Base-by-base conservation (phyloP, 2,888 invertebrate genomes). In the Megalurothrips usitatus region DNA sequence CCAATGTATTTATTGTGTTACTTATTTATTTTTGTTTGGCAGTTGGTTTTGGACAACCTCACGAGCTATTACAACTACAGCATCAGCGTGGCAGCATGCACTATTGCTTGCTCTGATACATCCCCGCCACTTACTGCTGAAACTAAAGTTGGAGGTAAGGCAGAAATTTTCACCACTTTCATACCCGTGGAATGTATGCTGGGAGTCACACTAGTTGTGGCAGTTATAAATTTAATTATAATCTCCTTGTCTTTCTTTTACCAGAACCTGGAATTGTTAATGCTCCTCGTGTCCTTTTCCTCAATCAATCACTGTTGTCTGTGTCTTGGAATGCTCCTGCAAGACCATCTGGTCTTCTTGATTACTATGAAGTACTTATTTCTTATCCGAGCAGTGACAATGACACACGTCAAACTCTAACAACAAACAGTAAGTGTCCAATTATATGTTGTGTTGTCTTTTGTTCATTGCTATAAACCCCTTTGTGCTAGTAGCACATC, bases 71-170 rank as follows among this genome's bases (percentile, higher is more conserved):
- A 90, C 0, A 90, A 91, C 82, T 96, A 96, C 86, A 91, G 90
- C 80, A 90, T 95, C 34, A 89, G 89, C 81, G 90, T 96, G 0
- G 88, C 89, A 79, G 96, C 96, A 0, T 94, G 93, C 84, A 96
- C 94, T 0, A 87, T 89, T 0, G 87, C 88, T 75, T 94, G 93
- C 85, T 95, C 95, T 2, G 86, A 88, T 47, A 86, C 87, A 14
- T 90, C 91, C 80, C 87, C 88, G 83, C 87, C 89, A 0, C 87
- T 91, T 78, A 87, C 87, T 83, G 87, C 91, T 0, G 87, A 88
- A 47, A 94, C 94, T 0, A 88, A 89, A 82, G 91, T 93, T 83
- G 94, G 94, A 78, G 85, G 88, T 82, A 91, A 91, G 48, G 89
- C 12, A 75, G 1, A 26, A 49, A n/a, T 82, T 47, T 78, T 79